A percentile compares a stretch with the other conserved stretches of the same genome.
phyloP scores from a whole-genome alignment of 1,140 invertebrate genomes.

The Theocolax elegans region DNA sequence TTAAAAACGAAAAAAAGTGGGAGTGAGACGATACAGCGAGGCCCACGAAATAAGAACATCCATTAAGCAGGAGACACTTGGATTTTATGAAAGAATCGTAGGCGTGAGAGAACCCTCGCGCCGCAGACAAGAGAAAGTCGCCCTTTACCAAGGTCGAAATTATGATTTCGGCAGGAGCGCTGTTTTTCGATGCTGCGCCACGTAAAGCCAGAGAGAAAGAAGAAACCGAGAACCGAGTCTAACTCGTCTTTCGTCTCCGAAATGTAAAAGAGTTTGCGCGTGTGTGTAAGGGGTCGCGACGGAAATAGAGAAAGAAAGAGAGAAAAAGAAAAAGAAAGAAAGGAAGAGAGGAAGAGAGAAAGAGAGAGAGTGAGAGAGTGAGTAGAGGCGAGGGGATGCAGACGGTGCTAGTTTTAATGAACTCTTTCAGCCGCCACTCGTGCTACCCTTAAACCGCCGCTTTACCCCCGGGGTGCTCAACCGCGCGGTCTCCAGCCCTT shows the following conservation, averaged over 20 bases:
- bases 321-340: not conserved
- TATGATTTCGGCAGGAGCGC: constrained; percentile 21
- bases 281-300: not conserved
- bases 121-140: not conserved
- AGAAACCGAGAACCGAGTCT: not conserved
- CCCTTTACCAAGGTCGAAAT: constrained; percentile 12
- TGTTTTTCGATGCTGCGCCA: constrained; percentile 20
- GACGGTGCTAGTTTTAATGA: constrained; percentile 60
- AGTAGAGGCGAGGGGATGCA: constrained; percentile 44
- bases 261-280: not conserved
- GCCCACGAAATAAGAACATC: constrained; percentile 19
- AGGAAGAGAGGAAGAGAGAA: constrained; percentile 4
- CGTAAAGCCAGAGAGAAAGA: not conserved
- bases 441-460: constrained; percentile 58
- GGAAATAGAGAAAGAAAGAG: not conserved
- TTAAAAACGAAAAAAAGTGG: no score
- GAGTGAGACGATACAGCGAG: no score
- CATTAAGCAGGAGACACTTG: constrained; percentile 13
- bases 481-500: constrained; percentile 30
- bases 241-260: not conserved
- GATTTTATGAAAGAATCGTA: not conserved
- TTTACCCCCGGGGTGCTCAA: constrained; percentile 54
- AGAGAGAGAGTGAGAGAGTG: not conserved
- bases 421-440: constrained; percentile 59
- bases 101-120: not conserved